Evolutionary conservation across 2,888 invertebrate species (phyloP), one percentile per base, ranked within the genome.

Genomic region (Netelia virgata): DNA sequence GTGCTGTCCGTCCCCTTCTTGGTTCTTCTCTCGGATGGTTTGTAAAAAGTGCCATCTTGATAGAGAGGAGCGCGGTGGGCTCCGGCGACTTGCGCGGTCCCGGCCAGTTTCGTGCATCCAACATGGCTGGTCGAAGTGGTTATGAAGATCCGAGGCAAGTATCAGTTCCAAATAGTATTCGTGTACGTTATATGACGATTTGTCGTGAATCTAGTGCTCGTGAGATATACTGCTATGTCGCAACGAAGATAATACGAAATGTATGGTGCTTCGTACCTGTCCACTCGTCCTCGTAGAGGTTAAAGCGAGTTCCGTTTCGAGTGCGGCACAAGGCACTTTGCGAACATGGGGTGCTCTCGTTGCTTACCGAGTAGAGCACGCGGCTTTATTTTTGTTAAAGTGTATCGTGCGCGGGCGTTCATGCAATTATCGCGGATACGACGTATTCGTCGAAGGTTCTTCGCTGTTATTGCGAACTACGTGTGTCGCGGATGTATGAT

Each of bases 41-140:
- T 85, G 82, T 64, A 82, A 88, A 73, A 88, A 88, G 87, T 88
- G 89, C 90, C 88, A 90, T 90, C 88, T 89, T 88, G 87, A 85
- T 79, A 53, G 11, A 78, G 53, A 66, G 57, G 28, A 59, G 82
- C 81, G 85, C 87, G 88, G 88, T 87, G 86, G 63, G 85, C 83
- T 90, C 59, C 59, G 86, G 88, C 88, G 90, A 91, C 89, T 90
- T 91, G 89, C 91, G 91, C 90, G 88, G 90, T 91, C 89, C 89
- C 90, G 90, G 90, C 90, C 90, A 92, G 92, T 92, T 93, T 91
- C 91, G 92, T 92, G 92, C 92, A 95, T 95, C 95, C 95, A 97
- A 97, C 96, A 97, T 97, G 97, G 97, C 97, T 96, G 97, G 97
- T 95, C 97, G 97, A 95, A 96, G 96, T 96, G 96, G 96, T 95